Evolutionary conservation across 2,113 vertebrate genomes (phyloP).

Genomic region (Cariama cristata): DNA sequence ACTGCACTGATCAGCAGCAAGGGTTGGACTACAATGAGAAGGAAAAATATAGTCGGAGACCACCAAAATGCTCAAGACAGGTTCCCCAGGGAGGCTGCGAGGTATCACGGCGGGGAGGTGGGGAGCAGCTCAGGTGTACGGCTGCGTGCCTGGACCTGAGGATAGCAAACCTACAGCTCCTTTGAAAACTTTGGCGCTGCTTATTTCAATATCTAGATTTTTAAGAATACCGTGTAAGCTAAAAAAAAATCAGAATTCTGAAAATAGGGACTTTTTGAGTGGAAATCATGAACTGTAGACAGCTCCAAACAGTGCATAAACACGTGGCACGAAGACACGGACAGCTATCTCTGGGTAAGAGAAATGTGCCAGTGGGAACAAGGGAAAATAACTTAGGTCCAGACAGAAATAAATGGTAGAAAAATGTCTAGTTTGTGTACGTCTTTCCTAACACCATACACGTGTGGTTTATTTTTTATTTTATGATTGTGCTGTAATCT

Average conservation of each 20-base stretch:
- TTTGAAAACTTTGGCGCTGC: rapidly evolving
- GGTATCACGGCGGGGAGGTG: not conserved
- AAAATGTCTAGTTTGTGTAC: not conserved
- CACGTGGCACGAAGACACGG: rapidly evolving
- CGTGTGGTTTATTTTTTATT: rapidly evolving
- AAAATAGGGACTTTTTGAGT: not conserved
- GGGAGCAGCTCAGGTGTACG: not conserved
- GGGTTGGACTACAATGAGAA: not conserved
- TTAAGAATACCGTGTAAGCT: rapidly evolving
- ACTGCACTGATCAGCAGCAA: not conserved
- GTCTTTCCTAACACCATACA: too few species aligned
- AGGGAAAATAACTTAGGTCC: not conserved
- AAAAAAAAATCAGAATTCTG: not conserved
- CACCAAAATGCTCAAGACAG: not conserved
- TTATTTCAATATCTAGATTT: rapidly evolving
- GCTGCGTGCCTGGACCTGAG: not conserved
- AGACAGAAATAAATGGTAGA: not conserved
- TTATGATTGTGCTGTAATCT: too few species aligned
- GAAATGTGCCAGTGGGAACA: not conserved
- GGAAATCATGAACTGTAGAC: not conserved
- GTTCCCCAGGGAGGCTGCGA: not conserved
- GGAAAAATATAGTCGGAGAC: not conserved
- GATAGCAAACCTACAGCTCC: rapidly evolving
- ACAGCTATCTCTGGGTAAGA: not conserved
- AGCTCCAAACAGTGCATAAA: not conserved